Evolutionary conservation across 2,113 vertebrate species (phyloP).

Genomic region (Sylvilagus bachmani): DNA sequence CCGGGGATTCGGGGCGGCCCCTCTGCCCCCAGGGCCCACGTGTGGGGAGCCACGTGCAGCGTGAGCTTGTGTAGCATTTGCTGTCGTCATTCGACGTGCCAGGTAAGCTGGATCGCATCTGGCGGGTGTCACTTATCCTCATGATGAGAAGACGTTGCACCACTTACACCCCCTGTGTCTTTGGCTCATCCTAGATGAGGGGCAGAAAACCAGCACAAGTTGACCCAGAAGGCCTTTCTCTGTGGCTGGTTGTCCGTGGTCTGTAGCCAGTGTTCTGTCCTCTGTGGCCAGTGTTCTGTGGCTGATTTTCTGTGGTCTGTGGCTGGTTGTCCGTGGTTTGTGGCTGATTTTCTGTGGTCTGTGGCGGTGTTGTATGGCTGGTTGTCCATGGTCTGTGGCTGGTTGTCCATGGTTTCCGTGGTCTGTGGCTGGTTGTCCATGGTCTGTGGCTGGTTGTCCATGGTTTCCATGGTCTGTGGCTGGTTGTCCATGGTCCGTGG

Average conservation of each 20-base stretch:
- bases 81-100: accelerated
- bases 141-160: accelerated
- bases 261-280: no score
- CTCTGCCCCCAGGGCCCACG: accelerated
- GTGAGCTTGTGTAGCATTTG: no score
- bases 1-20: background rate
- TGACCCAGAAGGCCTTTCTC: accelerated
- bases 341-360: background rate
- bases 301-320: no score
- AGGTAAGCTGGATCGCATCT: background rate
- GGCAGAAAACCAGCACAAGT: background rate
- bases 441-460: background rate
- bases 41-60: accelerated
- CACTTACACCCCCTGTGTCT: background rate
- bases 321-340: background rate
- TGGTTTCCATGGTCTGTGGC: background rate
- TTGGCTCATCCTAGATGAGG: background rate
- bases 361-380: no score
- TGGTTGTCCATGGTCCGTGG: no score
- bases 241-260: no score
- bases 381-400: no score
- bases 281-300: background rate
- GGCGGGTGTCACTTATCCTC: accelerated
- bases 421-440: background rate
- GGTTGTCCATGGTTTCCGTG: background rate